Percentiles rank a stretch among this genome's conserved stretches.
These are phyloP conservation scores for Homalodisca vitripennis DNA, from an alignment of 1,140 invertebrate species.

Conservation along the genomic window DNA sequence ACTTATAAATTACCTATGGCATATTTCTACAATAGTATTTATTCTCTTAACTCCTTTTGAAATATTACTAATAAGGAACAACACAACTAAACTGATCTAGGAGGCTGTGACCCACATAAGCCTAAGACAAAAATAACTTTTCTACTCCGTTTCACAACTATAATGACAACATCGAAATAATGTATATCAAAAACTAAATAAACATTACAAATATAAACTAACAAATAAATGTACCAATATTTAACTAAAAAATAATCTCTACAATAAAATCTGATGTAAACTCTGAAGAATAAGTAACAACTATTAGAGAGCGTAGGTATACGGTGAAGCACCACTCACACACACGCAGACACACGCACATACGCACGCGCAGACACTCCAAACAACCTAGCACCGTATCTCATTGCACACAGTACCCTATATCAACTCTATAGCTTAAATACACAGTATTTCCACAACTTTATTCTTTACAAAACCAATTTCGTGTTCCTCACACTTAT, in stretches of 20 bases:
- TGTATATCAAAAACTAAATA: slow-evolving; percentile 26
- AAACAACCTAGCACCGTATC: neutral
- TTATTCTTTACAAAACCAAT: too few relatives aligned
- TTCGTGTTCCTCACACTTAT: too few relatives aligned
- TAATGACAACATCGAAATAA: slow-evolving; percentile 7
- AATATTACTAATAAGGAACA: too few relatives aligned
- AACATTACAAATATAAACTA: slow-evolving; percentile 21
- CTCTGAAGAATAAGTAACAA: slow-evolving; percentile 17
- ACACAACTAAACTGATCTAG: neutral
- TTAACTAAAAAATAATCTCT: slow-evolving; percentile 20
- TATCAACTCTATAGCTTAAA: too few relatives aligned
- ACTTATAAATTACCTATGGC: too few relatives aligned
- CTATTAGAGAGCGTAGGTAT: slow-evolving; percentile 6
- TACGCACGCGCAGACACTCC: neutral
- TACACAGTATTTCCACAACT: too few relatives aligned
- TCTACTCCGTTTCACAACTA: neutral
- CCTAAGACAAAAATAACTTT: neutral
- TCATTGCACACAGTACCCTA: slow-evolving; percentile 11
- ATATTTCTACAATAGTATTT: too few relatives aligned
- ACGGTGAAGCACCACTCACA: neutral
- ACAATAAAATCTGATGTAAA: neutral
- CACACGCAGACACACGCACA: slow-evolving; percentile 1
- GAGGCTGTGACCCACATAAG: neutral
- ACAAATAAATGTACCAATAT: slow-evolving; percentile 6
- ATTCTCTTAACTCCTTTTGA: too few relatives aligned